A percentile compares a stretch with the other conserved stretches of the same genome.
phyloP scores from a whole-genome alignment of 2,888 invertebrate genomes.

The Cataglyphis albicans region DNA sequence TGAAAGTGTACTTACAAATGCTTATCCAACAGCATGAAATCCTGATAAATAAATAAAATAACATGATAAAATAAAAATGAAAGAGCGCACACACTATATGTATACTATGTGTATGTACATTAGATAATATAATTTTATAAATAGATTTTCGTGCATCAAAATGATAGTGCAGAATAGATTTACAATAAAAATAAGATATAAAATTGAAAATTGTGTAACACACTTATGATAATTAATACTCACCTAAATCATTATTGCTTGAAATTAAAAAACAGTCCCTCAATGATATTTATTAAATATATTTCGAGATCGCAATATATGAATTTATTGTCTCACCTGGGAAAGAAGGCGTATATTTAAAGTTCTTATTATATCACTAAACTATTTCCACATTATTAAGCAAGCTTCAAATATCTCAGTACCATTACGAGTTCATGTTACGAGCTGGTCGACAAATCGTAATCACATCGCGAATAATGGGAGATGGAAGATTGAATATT shows the following conservation, averaged over 20 bases:
- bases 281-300: slow-evolving; percentile 1
- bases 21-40: neutral
- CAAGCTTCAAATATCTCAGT: neutral
- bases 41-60: neutral
- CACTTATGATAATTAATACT: slow-evolving; percentile 22
- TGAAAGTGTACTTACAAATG: neutral
- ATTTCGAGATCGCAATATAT: slow-evolving; percentile 18
- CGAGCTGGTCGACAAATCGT: neutral
- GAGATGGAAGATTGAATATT: neutral
- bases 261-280: neutral
- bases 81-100: neutral
- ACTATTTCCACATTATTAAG: neutral
- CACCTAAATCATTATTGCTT: slow-evolving; percentile 12
- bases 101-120: neutral
- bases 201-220: neutral
- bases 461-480: neutral
- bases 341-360: neutral
- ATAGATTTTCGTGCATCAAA: neutral
- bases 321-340: slow-evolving; percentile 30
- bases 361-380: slow-evolving; percentile 18
- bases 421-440: neutral
- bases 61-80: slow-evolving; percentile 5
- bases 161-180: neutral
- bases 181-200: slow-evolving; percentile 9
- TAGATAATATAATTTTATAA: neutral